Percentiles rank a stretch among this genome's conserved stretches.
These are phyloP conservation scores for Drosophila ohnishii DNA, from an alignment of 1,140 invertebrate species.

Conservation along the genomic window DNA sequence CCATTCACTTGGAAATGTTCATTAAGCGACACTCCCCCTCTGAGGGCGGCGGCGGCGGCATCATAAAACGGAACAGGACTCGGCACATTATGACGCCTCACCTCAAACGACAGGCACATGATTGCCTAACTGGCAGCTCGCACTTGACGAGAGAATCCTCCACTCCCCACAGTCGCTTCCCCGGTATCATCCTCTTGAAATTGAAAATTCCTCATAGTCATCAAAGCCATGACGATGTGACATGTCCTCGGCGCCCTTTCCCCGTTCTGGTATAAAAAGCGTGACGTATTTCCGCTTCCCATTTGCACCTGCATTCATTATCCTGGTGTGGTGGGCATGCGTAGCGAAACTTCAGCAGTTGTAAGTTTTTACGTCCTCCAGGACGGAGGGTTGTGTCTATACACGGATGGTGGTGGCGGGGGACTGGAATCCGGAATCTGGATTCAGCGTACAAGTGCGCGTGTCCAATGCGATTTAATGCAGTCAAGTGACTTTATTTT, in stretches of 20 bases:
- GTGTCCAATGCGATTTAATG: slow-evolving; percentile 74
- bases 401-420: slow-evolving; percentile 5
- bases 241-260: slow-evolving; percentile 31
- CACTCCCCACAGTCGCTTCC: slow-evolving; percentile 3
- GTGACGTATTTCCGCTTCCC: slow-evolving; percentile 76
- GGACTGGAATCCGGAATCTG: slow-evolving; percentile 16
- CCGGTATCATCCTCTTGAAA: slow-evolving; percentile 54
- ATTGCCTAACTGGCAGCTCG: slow-evolving; percentile 63
- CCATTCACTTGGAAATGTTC: slow-evolving; percentile 77
- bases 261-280: slow-evolving; percentile 57
- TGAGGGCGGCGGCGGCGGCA: slow-evolving; percentile 10
- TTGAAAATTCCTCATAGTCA: slow-evolving; percentile 78
- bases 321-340: slow-evolving; percentile 63
- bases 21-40: slow-evolving; percentile 55
- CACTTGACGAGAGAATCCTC: slow-evolving; percentile 42
- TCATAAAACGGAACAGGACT: slow-evolving; percentile 64
- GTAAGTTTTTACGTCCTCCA: slow-evolving; percentile 65
- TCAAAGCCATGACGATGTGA: slow-evolving; percentile 53
- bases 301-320: slow-evolving; percentile 80
- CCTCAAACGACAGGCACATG: slow-evolving; percentile 69
- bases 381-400: slow-evolving; percentile 18
- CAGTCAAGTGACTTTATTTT: slow-evolving; percentile 80
- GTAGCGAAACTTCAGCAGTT: slow-evolving; percentile 69
- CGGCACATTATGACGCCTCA: slow-evolving; percentile 72
- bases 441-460: slow-evolving; percentile 64